phyloP scores from a whole-genome alignment of 1,140 invertebrate species.

The Drosophila bifasciata region DNA sequence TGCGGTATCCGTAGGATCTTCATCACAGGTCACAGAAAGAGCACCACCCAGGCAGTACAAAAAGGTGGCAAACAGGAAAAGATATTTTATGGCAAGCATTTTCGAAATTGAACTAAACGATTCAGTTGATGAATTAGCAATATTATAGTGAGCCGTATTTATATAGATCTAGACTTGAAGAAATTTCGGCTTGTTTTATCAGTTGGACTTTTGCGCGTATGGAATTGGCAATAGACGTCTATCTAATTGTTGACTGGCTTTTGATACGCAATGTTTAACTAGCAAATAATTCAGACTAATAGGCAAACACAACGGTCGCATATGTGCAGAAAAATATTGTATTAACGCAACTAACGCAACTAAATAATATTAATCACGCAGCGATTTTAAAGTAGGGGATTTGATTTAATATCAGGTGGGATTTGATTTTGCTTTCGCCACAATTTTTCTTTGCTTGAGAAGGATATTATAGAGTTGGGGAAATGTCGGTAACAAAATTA shows the following conservation, averaged over 20 bases:
- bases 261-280: slow-evolving; percentile 6
- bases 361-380: no score
- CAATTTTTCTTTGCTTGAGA: no score
- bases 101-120: not conserved
- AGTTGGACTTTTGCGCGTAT: slow-evolving; percentile 25
- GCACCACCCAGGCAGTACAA: slow-evolving; percentile 12
- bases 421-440: no score
- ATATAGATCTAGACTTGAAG: slow-evolving; percentile 2
- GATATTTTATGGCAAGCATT: slow-evolving; percentile 18
- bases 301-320: slow-evolving; percentile 3
- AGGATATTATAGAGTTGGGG: no score
- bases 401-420: not conserved
- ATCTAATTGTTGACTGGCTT: slow-evolving; percentile 33
- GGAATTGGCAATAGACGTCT: slow-evolving; percentile 31
- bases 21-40: slow-evolving; percentile 22
- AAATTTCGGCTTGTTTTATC: slow-evolving; percentile 26
- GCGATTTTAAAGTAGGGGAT: no score
- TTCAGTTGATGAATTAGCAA: slow-evolving; percentile 1
- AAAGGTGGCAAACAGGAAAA: slow-evolving; percentile 9
- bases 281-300: not conserved
- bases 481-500: no score
- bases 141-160: slow-evolving; percentile 11
- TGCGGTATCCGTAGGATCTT: not conserved
- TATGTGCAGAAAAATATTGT: slow-evolving; percentile 11
- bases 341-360: no score